Evolutionary conservation across 2,797 vertebrate species (phyloP), one percentile per base, ranked within the genome.

Genomic region (Eospalax fontanierii): DNA sequence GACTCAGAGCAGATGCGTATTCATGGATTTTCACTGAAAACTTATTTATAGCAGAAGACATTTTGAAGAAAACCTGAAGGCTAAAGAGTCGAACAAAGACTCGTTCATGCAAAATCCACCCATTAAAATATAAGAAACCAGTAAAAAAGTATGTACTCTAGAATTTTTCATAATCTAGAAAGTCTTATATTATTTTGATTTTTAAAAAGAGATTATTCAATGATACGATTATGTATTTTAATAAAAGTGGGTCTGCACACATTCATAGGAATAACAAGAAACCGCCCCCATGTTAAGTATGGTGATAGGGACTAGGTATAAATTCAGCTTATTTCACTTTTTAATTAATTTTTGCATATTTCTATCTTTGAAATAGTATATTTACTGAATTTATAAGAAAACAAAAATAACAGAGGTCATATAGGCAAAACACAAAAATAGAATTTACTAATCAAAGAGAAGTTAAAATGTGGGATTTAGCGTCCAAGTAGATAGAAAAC

Each of bases 301-400:
- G 21, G 33, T 21, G 46, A 0, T 35, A 24, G 0, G 0, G 2
- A 4, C 14, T 59, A 4, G 3, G 40, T 15, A 24, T 24, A 38
- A 6, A 6, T 8, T 6, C 0, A 10, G 18, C 38, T 82, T 4
- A 28, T 12, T 28, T 70, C 5, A 3, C 12, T 33, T 54, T 30
- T 79, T 46, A 46, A 21, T 21, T 74, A 40, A n/a, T 40, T 21
- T 61, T 70, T 40, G 3, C 1, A 33, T 11, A 54, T 57, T 35
- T 89, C 40, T 86, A 21, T 19, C 33, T 65, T 89, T 74, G 78
- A 57, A 70, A 24, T 38, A 65, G 46, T 12, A 35, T 8, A 4
- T 54, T 84, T 61, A 43, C 9, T 59, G 26, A 70, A 38, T 21
- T 35, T 85, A 89, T 80, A 46, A 90, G 16, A 68, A 80, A 59